A percentile compares a stretch with the other conserved stretches of the same genome.
These are phyloP conservation scores for Macquaria ambigua DNA, from an alignment of 2,113 vertebrate species.

Conservation along the genomic window DNA sequence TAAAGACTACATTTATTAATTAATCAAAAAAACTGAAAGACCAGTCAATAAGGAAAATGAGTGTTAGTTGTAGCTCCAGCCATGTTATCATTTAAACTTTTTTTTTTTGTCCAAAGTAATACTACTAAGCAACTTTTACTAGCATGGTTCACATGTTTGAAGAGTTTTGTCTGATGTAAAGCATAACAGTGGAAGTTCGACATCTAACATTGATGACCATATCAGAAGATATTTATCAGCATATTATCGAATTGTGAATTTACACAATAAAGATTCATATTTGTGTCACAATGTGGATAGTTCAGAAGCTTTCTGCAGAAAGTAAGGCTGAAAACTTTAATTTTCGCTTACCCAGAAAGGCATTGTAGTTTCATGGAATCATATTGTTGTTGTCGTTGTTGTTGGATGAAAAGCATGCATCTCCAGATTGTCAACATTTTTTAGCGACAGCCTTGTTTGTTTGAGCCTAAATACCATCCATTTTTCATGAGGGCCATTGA, in stretches of 20 bases:
- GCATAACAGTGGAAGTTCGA: background rate
- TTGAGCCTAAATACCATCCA: background rate
- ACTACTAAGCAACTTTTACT: too few species aligned
- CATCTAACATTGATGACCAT: background rate
- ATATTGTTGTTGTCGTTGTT: background rate
- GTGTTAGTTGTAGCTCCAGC: background rate
- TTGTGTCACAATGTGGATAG: too few species aligned
- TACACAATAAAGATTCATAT: background rate
- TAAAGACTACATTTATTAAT: background rate
- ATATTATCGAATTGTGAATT: background rate
- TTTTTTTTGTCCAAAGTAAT: background rate
- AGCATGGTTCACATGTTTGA: too few species aligned
- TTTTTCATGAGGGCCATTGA: background rate
- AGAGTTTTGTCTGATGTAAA: too few species aligned
- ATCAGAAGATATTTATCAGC: background rate
- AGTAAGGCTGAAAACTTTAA: background rate
- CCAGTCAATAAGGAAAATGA: background rate
- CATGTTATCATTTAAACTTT: background rate
- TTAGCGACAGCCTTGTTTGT: background rate
- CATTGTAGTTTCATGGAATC: background rate
- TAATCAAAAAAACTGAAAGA: background rate
- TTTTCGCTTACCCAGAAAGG: background rate
- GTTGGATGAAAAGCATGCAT: background rate
- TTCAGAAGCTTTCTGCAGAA: background rate
- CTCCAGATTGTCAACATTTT: background rate